Conservation (phyloP, 2,113 vertebrate genomes). For the Prionailurus bengalensis region DNA sequence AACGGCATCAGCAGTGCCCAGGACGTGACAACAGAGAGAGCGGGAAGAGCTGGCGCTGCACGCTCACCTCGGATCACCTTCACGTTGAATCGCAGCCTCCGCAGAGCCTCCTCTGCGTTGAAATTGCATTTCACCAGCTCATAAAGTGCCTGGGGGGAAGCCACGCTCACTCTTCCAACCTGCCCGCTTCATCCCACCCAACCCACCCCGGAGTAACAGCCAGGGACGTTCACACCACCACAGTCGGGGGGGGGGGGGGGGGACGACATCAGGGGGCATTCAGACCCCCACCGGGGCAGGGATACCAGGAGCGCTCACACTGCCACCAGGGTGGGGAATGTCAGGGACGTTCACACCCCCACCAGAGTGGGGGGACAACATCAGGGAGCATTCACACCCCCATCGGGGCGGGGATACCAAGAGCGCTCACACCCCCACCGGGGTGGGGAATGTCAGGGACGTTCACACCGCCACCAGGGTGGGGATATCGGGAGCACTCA, state of each 20-base stretch:
- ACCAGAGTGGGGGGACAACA: not conserved
- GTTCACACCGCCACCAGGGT: fast-evolving
- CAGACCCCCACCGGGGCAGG: no score
- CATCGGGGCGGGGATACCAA: constrained; percentile 53
- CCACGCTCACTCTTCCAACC: not conserved
- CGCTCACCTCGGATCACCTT: constrained; percentile 94
- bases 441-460: no score
- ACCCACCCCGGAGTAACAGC: not conserved
- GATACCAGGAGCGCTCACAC: not conserved
- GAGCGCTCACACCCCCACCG: not conserved
- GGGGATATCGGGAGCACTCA: not conserved
- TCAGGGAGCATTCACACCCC: not conserved
- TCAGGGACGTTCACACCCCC: no score
- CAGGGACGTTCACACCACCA: not conserved
- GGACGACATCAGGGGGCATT: not conserved
- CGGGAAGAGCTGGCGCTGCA: not conserved
- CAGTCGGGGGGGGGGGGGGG: no score
- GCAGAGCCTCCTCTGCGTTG: constrained; percentile 94
- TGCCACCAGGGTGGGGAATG: no score
- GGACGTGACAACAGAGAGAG: fast-evolving
- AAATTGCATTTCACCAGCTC: constrained; percentile 98
- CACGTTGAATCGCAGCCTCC: constrained; percentile 95
- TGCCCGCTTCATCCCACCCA: not conserved
- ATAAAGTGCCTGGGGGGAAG: constrained; percentile 92
- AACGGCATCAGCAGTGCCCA: not conserved